A percentile compares a stretch with the other conserved stretches of the same genome.
phyloP scores from a whole-genome alignment of 2,888 invertebrate genomes.

The Hirtodrosophila alboralis region DNA sequence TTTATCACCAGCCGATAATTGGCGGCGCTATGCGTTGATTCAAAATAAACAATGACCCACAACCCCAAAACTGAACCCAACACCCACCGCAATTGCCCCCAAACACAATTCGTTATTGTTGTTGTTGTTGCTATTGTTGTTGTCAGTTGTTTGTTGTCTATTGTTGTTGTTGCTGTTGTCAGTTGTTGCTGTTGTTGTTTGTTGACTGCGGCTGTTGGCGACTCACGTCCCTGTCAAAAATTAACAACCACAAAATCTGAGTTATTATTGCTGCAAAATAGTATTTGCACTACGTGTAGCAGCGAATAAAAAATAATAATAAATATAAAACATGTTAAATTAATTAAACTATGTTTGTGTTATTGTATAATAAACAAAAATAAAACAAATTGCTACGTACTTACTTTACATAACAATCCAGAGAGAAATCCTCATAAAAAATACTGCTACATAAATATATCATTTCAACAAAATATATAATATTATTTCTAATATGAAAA shows the following conservation, averaged over 20 bases:
- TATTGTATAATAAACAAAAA: slow-evolving; percentile 21
- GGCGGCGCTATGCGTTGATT: slow-evolving; percentile 66
- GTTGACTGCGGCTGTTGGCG: slow-evolving; percentile 66
- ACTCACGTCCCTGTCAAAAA: slow-evolving; percentile 70
- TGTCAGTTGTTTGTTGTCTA: slow-evolving; percentile 21
- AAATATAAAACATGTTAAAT: slow-evolving; percentile 21
- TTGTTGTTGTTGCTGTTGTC: slow-evolving; percentile 10
- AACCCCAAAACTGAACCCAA: slow-evolving; percentile 30
- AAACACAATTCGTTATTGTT: slow-evolving; percentile 14
- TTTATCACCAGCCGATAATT: slow-evolving; percentile 69
- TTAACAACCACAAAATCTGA: slow-evolving; percentile 74
- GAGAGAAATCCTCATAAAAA: too few relatives aligned
- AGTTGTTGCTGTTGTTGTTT: slow-evolving; percentile 36
- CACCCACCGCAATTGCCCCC: slow-evolving; percentile 5
- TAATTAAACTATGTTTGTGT: slow-evolving; percentile 29
- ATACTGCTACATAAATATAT: too few relatives aligned
- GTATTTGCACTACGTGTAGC: slow-evolving; percentile 41
- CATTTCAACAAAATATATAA: too few relatives aligned
- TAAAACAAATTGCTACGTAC: too few relatives aligned
- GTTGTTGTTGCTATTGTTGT: slow-evolving; percentile 9
- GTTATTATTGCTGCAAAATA: slow-evolving; percentile 66
- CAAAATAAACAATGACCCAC: slow-evolving; percentile 65
- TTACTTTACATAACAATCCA: too few relatives aligned
- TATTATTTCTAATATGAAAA: too few relatives aligned
- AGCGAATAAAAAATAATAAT: background rate